Evolutionary conservation across 2,113 vertebrate species (phyloP), one percentile per base, ranked within the genome.

Genomic region (Acanthochromis polyacanthus): DNA sequence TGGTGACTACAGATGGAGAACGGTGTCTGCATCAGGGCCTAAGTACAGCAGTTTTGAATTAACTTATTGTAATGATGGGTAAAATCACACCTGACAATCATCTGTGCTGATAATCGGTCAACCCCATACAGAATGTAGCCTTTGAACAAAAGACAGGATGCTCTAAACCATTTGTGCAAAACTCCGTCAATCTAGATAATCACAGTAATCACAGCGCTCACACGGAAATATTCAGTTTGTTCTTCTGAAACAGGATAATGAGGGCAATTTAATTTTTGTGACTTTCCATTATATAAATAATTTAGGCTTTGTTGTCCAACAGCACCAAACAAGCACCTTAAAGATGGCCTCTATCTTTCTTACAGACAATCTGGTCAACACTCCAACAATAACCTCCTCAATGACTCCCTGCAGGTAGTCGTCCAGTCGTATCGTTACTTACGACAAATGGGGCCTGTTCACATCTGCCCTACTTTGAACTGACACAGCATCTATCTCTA

Each of bases 401-500:
- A 0, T 57, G 45, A 22, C 40, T 57, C 78, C 51, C 60, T 52
- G 22, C 56, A 28, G 57, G 64, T 51, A n/a, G 73, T 61, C 64
- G 68, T 60, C 64, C 38, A 2, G 60, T 36, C 69, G 71, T 69
- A 76, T 86, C 25, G 38, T 83, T 75, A 61, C 76, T 65, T 55
- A 78, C 84, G 82, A 75, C 78, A 82, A 75, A 68, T 58, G 3
- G 0, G 15, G 32, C 68, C 71, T 60, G 80, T 82, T 85, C 78
- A 81, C 53, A 50, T 85, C 73, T 58, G 73, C 66, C 58, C 79
- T 71, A 69, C 86, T 89, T 88, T 84, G 61, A 87, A 81, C 80
- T 83, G 90, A 88, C 82, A 84, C 71, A 30, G 58, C 82, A 88
- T 88, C 83, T 60, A 78, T 89, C 91, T 91, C 88, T 22, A 78